Conservation (phyloP, 2,888 invertebrate species). For the Tenthredo amoena region DNA sequence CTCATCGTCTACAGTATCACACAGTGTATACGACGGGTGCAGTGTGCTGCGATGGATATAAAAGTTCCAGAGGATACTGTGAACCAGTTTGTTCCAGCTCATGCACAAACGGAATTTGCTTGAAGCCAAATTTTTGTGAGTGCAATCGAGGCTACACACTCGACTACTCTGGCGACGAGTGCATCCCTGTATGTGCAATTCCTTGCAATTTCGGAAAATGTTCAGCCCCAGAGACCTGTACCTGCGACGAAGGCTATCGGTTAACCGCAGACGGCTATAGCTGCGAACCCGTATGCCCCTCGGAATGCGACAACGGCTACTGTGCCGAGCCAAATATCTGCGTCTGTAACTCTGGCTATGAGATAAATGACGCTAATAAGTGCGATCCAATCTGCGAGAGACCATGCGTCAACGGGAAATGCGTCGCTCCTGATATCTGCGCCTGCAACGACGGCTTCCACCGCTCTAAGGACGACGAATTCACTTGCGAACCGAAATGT, state of each 20-base stretch:
- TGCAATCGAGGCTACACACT: constrained; percentile 34
- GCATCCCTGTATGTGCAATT: constrained; percentile 83
- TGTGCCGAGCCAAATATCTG: constrained; percentile 82
- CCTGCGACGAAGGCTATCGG: constrained; percentile 82
- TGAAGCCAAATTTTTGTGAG: constrained; percentile 62
- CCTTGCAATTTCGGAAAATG: constrained; percentile 87
- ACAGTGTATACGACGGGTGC: constrained; percentile 21
- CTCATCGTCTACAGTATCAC: constrained; percentile 55
- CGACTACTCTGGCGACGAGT: constrained; percentile 76
- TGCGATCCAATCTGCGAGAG: constrained; percentile 72
- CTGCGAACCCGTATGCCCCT: constrained; percentile 82
- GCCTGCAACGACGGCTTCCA: constrained; percentile 60
- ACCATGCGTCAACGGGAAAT: constrained; percentile 70
- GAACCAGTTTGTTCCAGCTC: constrained; percentile 69
- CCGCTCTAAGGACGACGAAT: constrained; percentile 59
- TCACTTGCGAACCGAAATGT: constrained; percentile 66
- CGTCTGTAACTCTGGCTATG: constrained; percentile 81
- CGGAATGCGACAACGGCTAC: constrained; percentile 81
- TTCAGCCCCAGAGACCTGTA: constrained; percentile 83
- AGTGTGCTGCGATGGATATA: constrained; percentile 63
- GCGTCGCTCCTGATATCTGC: constrained; percentile 66
- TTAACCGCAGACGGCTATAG: constrained; percentile 80
- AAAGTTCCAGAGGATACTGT: constrained; percentile 65
- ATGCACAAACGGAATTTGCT: constrained; percentile 63
- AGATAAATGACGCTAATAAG: constrained; percentile 74